Conservation (phyloP, 2,113 vertebrate species). For the Xiphorhynchus elegans region DNA sequence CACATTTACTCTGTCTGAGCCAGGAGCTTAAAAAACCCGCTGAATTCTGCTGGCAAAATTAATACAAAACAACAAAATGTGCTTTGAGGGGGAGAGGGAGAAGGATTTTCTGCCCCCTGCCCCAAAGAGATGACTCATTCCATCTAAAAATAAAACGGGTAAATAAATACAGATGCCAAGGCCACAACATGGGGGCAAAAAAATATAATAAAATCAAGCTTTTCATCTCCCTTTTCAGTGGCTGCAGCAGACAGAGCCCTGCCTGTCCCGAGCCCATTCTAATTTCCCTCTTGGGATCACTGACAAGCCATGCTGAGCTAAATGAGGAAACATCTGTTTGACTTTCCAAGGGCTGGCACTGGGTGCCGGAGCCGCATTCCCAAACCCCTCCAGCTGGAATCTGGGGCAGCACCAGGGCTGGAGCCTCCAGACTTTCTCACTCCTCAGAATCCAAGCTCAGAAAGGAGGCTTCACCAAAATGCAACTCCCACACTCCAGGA, state of each 20-base stretch:
- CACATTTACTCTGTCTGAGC: not conserved
- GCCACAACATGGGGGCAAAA: not conserved
- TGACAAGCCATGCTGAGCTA: conserved; percentile 22
- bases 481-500: not conserved
- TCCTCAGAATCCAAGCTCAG: not conserved
- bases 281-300: conserved; percentile 52
- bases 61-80: not conserved
- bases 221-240: conserved; percentile 23
- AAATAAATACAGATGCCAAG: conserved; percentile 14
- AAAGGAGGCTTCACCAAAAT: rapidly evolving
- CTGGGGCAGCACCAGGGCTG: not conserved
- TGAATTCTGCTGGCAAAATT: not conserved
- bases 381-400: not conserved
- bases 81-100: not conserved
- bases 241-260: conserved; percentile 37
- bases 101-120: not conserved
- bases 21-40: not conserved
- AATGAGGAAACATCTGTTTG: conserved; percentile 65
- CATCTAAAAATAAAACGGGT: conserved; percentile 40
- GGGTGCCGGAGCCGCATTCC: conserved; percentile 17
- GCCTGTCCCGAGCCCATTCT: conserved; percentile 22
- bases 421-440: not conserved
- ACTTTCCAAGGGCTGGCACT: conserved; percentile 16
- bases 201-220: not conserved
- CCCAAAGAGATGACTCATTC: not conserved